Base-by-base conservation (phyloP, 2,888 invertebrate genomes). In the Scaptodrosophila latifasciaeformis region DNA sequence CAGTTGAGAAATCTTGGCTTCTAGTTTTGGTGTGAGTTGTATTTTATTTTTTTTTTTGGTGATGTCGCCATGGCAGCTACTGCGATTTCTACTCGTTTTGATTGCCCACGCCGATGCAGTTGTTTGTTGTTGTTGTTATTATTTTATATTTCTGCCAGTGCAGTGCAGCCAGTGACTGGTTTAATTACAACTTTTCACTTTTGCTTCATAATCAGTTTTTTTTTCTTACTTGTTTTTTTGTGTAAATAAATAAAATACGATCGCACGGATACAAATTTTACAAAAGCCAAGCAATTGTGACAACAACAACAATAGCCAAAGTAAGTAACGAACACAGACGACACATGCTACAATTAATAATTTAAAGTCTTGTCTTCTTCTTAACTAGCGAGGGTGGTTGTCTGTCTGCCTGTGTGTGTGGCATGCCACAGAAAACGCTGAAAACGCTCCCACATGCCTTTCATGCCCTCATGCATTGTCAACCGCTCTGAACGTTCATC, bases 151-250 rank as follows among this genome's bases (percentile, higher is more conserved):
- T 63, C 49, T 65, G 60, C 53, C 53, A 47, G 42, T 48, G 51
- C 52, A 51, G 55, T 51, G 55, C 67, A 75, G 54, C 62, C 75
- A 81, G 65, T 82, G 82, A 79, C 82, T 82, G 81, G 80, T 81
- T 82, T 82, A 82, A 82, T 82, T 82, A 77, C 79, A 76, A 72
- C 82, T 80, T 82, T 82, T 82, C 82, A 82, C 82, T 82, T 82
- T 82, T 82, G 70, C 78, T 59, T 72, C 72, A 78, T 72, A 76
- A 76, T 77, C 57, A 62, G 65, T 64, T 66, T 65, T 69, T 66
- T 59, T 31, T 17, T 34, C 21, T 17, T 45, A 49, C 59, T 54
- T 53, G 52, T 56, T 56, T 60, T 10, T n/a, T 62, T 53, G 47
- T 54, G 59, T 58, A 67, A 42, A 35, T 34, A 47, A 19, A 19